These are phyloP conservation scores for Tenthredo livida DNA, from an alignment of 2,888 invertebrate species.

Conservation along the genomic window DNA sequence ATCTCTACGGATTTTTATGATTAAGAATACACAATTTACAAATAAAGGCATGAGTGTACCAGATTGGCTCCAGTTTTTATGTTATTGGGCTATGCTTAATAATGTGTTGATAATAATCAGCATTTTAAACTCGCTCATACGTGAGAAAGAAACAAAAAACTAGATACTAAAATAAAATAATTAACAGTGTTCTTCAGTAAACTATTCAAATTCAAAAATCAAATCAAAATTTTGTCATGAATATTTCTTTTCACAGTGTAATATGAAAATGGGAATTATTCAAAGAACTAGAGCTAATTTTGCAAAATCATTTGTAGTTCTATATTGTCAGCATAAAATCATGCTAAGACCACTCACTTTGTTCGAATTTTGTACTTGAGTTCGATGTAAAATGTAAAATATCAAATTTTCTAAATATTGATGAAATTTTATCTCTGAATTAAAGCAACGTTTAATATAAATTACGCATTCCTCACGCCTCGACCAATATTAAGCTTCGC, in stretches of 20 bases:
- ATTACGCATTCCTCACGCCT: constrained; percentile 27
- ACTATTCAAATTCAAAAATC: too few relatives aligned
- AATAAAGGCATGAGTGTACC: neutral
- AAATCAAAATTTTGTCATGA: neutral
- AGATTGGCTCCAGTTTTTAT: neutral
- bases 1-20: neutral
- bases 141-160: too few relatives aligned
- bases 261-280: neutral
- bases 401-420: neutral
- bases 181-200: too few relatives aligned
- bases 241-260: neutral
- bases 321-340: neutral
- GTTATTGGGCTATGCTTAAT: neutral
- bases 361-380: neutral
- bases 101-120: neutral
- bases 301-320: neutral
- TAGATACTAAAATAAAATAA: too few relatives aligned
- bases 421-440: neutral
- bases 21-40: neutral
- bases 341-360: neutral
- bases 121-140: too few relatives aligned
- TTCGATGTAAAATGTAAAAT: neutral
- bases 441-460: neutral
- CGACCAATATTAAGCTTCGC: constrained; percentile 29
- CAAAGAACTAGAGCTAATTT: neutral